These are phyloP conservation scores for Acronicta leporina DNA, from an alignment of 2,888 invertebrate species.

Conservation along the genomic window DNA sequence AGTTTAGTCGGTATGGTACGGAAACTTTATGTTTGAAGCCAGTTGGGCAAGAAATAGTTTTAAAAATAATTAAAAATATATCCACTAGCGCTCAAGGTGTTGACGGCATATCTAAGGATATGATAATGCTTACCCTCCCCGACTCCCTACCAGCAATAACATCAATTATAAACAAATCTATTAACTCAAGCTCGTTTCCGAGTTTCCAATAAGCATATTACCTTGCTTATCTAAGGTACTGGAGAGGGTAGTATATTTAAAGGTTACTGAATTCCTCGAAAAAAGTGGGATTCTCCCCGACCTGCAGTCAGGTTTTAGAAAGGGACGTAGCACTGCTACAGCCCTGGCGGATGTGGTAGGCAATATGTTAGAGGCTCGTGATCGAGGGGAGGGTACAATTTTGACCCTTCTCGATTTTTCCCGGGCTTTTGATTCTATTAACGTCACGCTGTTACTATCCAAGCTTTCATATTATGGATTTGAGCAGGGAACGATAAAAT, in stretches of 20 bases:
- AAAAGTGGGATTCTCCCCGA: no score
- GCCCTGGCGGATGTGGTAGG: no score
- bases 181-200: neutral
- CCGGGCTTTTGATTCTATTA: conserved; percentile 10
- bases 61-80: neutral
- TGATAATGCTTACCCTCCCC: neutral
- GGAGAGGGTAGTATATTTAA: no score
- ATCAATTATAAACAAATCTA: conserved; percentile 1
- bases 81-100: neutral
- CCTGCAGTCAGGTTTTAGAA: no score
- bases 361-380: no score
- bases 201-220: conserved; percentile 5
- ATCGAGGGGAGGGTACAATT: no score
- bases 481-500: neutral
- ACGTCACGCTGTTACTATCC: conserved; percentile 1
- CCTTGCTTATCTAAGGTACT: conserved; percentile 5
- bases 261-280: no score
- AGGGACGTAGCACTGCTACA: no score
- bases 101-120: no score
- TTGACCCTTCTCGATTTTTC: no score
- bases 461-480: conserved; percentile 10
- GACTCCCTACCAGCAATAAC: neutral
- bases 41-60: neutral
- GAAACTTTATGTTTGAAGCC: neutral
- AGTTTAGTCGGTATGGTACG: neutral